Conservation (phyloP, 2,797 vertebrate species). For the Mastacembelus armatus region DNA sequence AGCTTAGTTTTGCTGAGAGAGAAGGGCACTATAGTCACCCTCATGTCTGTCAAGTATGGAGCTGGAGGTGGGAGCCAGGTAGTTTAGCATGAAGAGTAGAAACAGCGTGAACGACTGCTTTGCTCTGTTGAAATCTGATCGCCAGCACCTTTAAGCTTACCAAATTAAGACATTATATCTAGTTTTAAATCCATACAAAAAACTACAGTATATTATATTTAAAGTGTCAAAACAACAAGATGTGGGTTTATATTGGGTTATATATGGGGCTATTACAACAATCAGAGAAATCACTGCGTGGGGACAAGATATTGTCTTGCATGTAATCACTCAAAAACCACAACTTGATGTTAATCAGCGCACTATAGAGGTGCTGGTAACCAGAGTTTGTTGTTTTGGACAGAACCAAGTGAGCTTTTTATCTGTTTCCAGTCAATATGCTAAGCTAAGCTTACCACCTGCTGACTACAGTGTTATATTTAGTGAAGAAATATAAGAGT, state of each 20-base stretch:
- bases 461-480: neutral
- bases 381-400: neutral
- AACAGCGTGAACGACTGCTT: neutral
- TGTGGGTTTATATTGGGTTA: neutral
- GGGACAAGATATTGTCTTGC: neutral
- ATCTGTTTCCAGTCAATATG: neutral
- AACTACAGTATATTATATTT: neutral
- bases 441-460: slow-evolving; percentile 3
- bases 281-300: neutral
- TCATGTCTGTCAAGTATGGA: slow-evolving; percentile 4
- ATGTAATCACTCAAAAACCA: neutral
- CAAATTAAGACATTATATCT: neutral
- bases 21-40: neutral
- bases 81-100: neutral
- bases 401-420: neutral
- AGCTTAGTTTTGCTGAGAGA: neutral
- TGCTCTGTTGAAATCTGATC: neutral
- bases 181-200: neutral
- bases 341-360: neutral
- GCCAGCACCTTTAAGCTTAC: neutral
- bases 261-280: neutral
- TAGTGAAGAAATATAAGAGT: neutral
- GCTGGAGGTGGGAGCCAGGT: neutral
- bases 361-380: neutral
- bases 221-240: neutral